Percentiles rank a stretch among this genome's conserved stretches.
These are phyloP conservation scores for Pygoscelis adeliae DNA, from an alignment of 2,113 vertebrate genomes.

Conservation along the genomic window DNA sequence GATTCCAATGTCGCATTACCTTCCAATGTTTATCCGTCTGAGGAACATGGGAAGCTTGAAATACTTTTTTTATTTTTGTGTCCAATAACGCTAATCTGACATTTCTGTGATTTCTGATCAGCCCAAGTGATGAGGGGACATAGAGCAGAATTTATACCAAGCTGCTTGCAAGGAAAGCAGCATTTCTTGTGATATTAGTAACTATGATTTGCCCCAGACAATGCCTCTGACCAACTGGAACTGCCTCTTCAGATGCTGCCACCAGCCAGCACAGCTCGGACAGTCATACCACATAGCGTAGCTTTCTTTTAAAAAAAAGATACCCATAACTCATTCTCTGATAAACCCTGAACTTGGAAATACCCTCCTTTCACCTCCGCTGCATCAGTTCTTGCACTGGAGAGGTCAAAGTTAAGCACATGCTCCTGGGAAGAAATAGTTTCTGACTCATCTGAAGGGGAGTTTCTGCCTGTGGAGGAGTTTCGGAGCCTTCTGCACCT, in stretches of 20 bases:
- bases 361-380: not conserved
- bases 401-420: not conserved
- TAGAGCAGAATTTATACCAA: not conserved
- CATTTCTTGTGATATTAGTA: not conserved
- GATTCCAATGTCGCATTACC: not conserved
- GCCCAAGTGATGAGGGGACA: not conserved
- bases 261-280: not conserved
- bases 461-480: not conserved
- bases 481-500: not conserved
- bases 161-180: not conserved
- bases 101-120: not conserved
- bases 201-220: not conserved
- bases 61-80: not conserved
- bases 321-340: not conserved
- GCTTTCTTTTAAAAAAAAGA: not conserved
- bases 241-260: not conserved
- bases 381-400: rapidly evolving
- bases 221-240: not conserved
- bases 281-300: rapidly evolving
- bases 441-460: not conserved
- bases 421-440: not conserved
- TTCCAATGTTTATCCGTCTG: not conserved
- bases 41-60: not conserved
- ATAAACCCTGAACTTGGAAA: not conserved
- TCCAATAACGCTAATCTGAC: not conserved